Base-by-base conservation (phyloP, 2,797 vertebrate genomes). In the Myoxocephalus aenaeus region DNA sequence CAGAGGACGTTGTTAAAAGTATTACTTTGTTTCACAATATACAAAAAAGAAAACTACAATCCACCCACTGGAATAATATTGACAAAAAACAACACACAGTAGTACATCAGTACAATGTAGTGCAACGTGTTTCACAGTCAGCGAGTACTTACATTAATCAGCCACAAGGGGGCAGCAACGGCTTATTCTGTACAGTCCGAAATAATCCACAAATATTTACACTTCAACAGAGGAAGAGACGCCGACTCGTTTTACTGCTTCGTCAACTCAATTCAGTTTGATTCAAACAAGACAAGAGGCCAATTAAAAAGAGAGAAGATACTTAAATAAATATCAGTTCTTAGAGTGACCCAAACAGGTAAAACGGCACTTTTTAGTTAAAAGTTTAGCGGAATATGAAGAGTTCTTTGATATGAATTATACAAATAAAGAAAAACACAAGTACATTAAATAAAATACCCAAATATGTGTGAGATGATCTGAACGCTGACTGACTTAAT, bases 61-160 rank as follows among this genome's bases (percentile, higher is more conserved):
- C 70, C 69, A 84, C 46, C 77, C 81, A 84, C 75, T 46, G 8
- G 32, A 48, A 62, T 46, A 40, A 87, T 73, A 82, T 36, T 5
- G 74, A 90, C 73, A 83, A 12, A 77, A 84, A 62, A 42, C 40
- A 40, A 40, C 38, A 76, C n/a, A 81, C 81, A 79, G 77, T 48
- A 81, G 68, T 65, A 82, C 66, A 79, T 80, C 69, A 71, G 83
- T 82, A 81, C 73, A 82, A 22, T 58, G 83, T 87, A 91, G 88
- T 90, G 88, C 88, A 92, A 90, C 87, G 75, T 34, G 51, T 82
- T 89, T 89, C 77, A 89, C 79, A 86, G 87, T 87, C 80, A 84
- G 79, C 77, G 22, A 78, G 79, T 76, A 75, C 22, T 83, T 70
- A 80, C 81, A 83, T 62, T 7, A 59, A 75, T 72, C 69, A 63